phyloP scores from a whole-genome alignment of 1,140 invertebrate genomes.

The Lepidurus couesii region DNA sequence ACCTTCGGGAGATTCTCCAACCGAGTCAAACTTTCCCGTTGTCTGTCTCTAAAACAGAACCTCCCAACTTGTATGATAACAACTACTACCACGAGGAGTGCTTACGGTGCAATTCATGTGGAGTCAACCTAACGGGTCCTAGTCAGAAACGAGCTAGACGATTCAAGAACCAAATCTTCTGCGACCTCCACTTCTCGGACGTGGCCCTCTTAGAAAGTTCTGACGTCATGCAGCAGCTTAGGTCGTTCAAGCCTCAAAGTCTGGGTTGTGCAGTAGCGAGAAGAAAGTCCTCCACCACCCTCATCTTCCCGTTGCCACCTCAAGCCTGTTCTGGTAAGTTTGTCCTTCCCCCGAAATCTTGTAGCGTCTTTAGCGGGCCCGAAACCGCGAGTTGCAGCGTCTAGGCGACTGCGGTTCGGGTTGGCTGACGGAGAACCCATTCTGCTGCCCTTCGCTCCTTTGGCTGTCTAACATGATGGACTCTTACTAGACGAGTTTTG shows the following conservation, averaged over 20 bases:
- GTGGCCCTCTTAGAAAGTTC: conserved; percentile 92
- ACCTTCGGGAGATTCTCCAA: background rate
- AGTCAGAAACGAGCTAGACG: conserved; percentile 73
- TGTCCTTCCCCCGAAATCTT: conserved; percentile 8
- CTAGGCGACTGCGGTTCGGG: background rate
- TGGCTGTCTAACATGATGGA: background rate
- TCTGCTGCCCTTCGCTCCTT: too few species aligned
- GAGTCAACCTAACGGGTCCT: conserved; percentile 81
- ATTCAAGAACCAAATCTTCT: conserved; percentile 78
- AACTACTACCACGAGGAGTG: conserved; percentile 95
- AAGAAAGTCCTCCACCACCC: conserved; percentile 84
- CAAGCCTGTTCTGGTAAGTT: conserved; percentile 83
- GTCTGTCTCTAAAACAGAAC: conserved; percentile 54
- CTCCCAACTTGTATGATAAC: conserved; percentile 83
- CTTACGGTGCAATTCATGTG: conserved; percentile 87
- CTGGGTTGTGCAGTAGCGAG: conserved; percentile 86
- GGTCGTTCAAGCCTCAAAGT: conserved; percentile 90
- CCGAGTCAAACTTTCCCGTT: background rate
- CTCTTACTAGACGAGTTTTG: conserved; percentile 73
- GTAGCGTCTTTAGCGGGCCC: background rate
- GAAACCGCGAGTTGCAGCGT: too few species aligned
- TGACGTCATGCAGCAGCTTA: conserved; percentile 92
- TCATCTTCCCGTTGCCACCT: conserved; percentile 86
- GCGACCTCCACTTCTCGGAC: conserved; percentile 86
- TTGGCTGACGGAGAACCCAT: background rate